A percentile compares a stretch with the other conserved stretches of the same genome.
Conservation (phyloP, 2,797 vertebrate species). For the Synanceia verrucosa region DNA sequence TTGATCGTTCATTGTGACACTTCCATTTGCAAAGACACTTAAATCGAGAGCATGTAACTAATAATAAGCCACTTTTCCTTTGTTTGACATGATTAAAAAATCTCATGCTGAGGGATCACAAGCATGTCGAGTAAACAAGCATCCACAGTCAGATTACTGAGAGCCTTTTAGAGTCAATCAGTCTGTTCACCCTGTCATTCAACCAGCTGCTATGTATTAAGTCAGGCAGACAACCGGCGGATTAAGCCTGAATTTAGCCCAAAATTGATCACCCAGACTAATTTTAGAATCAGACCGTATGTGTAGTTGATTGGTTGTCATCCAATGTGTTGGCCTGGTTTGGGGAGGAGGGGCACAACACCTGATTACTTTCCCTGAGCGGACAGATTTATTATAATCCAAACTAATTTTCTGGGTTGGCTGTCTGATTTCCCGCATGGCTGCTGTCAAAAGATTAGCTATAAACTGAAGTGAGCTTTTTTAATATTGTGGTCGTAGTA, state of each 20-base stretch:
- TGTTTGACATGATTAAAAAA: conserved; percentile 4
- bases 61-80: neutral
- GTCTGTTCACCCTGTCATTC: neutral
- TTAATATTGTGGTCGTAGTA: neutral
- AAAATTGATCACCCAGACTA: neutral
- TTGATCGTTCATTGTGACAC: neutral
- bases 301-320: neutral
- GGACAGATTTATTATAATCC: neutral
- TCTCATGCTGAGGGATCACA: neutral
- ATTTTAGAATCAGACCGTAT: neutral
- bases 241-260: conserved; percentile 5
- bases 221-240: neutral
- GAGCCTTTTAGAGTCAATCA: conserved; percentile 1
- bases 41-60: neutral
- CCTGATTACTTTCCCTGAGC: neutral
- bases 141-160: neutral
- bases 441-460: neutral
- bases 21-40: neutral
- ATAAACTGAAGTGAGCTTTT: neutral
- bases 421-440: neutral
- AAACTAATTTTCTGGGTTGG: neutral
- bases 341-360: neutral
- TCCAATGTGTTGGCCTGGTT: neutral
- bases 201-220: neutral
- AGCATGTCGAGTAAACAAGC: conserved; percentile 5